phyloP scores from a whole-genome alignment of 2,797 vertebrate species.

The Leptatherina wallacei region DNA sequence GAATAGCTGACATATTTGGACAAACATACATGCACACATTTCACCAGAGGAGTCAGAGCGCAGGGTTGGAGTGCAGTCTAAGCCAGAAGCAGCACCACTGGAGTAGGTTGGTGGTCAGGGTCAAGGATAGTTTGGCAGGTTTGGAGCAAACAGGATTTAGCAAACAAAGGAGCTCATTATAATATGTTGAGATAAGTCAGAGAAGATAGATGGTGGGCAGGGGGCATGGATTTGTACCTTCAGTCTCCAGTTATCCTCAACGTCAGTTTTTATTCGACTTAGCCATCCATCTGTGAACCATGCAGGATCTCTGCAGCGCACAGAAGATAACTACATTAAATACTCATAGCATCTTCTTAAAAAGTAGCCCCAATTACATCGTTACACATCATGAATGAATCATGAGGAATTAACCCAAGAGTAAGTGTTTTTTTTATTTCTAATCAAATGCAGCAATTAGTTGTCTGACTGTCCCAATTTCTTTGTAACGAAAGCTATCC shows the following conservation, averaged over 20 bases:
- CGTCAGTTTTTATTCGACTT: constrained; percentile 92
- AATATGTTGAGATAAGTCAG: constrained; percentile 11
- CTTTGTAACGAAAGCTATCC: too few species aligned
- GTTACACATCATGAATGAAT: too few species aligned
- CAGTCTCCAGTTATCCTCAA: constrained; percentile 94
- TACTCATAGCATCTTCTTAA: not conserved
- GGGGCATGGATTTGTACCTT: constrained; percentile 84
- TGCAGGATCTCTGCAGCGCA: constrained; percentile 87
- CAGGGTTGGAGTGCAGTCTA: constrained; percentile 23
- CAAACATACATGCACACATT: constrained; percentile 50
- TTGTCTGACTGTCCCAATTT: too few species aligned
- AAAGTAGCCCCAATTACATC: not conserved
- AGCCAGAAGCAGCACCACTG: constrained; percentile 30
- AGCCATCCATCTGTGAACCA: constrained; percentile 94
- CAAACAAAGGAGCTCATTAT: constrained; percentile 18
- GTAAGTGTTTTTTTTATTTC: too few species aligned
- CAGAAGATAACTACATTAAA: not conserved
- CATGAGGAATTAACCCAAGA: too few species aligned
- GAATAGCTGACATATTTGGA: constrained; percentile 12
- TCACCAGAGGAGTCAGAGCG: constrained; percentile 43
- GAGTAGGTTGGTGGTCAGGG: constrained; percentile 43
- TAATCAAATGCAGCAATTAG: too few species aligned
- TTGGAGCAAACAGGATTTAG: constrained; percentile 45
- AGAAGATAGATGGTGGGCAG: not conserved
- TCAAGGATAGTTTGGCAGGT: constrained; percentile 34